Evolutionary conservation across 2,888 invertebrate genomes (phyloP).

Genomic region (Netelia fuscicornis): DNA sequence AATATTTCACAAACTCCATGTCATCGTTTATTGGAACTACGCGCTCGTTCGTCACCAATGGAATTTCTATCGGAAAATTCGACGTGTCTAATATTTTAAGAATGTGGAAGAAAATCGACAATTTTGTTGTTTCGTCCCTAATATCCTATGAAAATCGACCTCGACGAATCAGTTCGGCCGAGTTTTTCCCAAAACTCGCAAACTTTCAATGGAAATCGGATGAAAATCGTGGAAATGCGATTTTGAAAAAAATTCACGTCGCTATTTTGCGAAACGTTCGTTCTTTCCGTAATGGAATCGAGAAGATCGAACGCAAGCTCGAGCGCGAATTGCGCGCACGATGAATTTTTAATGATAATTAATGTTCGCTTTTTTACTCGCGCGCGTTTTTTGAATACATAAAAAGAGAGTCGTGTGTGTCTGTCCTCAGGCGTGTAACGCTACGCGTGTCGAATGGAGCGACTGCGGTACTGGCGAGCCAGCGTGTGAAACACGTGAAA

Average conservation of each 20-base stretch:
- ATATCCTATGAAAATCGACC: constrained; percentile 13
- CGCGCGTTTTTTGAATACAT: constrained; percentile 33
- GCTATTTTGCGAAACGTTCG: constrained; percentile 27
- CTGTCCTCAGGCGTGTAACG: constrained; percentile 78
- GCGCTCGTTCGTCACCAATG: neutral
- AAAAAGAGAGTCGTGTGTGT: constrained; percentile 69
- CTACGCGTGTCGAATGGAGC: constrained; percentile 59
- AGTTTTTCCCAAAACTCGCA: constrained; percentile 3
- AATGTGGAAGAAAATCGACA: constrained; percentile 42
- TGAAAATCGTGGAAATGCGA: neutral
- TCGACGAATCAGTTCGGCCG: neutral
- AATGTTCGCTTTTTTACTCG: neutral
- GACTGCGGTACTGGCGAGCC: constrained; percentile 60
- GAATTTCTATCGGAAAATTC: neutral
- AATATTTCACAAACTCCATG: neutral
- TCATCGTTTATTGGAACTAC: constrained; percentile 2
- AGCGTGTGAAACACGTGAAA: constrained; percentile 25
- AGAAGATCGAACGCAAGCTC: constrained; percentile 18
- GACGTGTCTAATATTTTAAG: constrained; percentile 6
- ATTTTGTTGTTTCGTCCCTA: constrained; percentile 24
- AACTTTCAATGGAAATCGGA: neutral
- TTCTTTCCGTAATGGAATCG: constrained; percentile 35
- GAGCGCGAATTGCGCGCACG: constrained; percentile 36
- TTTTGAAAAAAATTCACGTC: constrained; percentile 5
- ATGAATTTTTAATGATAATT: constrained; percentile 23